Evolutionary conservation across 2,888 invertebrate species (phyloP), one percentile per base, ranked within the genome.

Genomic region (Acleris sparsana): DNA sequence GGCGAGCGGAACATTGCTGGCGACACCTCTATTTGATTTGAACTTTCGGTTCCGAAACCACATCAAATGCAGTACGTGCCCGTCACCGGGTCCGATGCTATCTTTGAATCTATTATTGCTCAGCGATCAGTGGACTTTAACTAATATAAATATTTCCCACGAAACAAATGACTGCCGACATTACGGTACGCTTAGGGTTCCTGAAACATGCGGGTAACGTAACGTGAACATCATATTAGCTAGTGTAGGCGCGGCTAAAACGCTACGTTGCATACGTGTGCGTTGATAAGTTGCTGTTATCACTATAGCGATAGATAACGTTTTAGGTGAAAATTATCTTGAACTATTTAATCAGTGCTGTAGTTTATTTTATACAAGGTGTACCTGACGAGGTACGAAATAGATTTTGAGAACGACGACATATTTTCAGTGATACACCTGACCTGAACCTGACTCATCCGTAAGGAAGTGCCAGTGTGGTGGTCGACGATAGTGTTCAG

Each of bases 1-100:
- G 75, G 78, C 76, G 85, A 86, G 85, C 89, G 86, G 81, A 88
- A 89, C 84, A 88, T 88, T 84, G 86, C 80, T 85, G 83, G 81
- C 84, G 85, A 87, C 86, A 85, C 85, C 76, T 82, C 75, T 80
- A 73, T 78, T 79, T 78, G 78, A 75, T 78, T 79, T 74, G 78
- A 77, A 79, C 80, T 87, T 86, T 85, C 83, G 67, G 80, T 82
- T 83, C 80, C 72, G 69, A 68, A 68, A 64, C 62, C 55, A 57
- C 57, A 46, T 57, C 57, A 57, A 57, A 46, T 46, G 22, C 43
- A 25, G 56, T 55, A 55, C 55, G 55, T 43, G 55, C 57, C 57
- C 25, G 57, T 55, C 44, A 16, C 57, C 16, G 46, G n/a, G 22
- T 18, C 25, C 25, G 18, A 20, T 44, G 22, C 22, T 20, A 18